Evolutionary conservation across 2,888 invertebrate species (phyloP), one percentile per base, ranked within the genome.

Genomic region (Anoncus sp.): DNA sequence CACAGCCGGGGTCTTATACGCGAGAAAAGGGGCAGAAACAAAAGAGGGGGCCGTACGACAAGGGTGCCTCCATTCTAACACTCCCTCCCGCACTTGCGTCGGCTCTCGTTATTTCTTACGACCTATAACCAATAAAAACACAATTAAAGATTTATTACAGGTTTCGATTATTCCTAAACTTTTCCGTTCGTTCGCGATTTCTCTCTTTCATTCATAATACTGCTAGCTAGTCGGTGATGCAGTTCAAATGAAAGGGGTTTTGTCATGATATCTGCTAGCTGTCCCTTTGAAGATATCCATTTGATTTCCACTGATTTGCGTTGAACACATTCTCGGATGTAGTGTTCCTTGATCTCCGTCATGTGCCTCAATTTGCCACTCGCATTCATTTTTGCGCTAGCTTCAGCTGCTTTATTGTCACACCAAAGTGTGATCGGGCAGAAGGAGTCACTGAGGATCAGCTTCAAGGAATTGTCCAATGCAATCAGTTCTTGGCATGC

Each of bases 331-430:
- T 79, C 77, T 67, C 70, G 59, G 7, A 79, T 67, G 66, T 80
- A 74, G 24, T 79, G 69, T 53, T 74, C 75, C 18, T 59, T 59
- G 0, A 77, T 45, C 22, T 82, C 79, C 10, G 38, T 57, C 63
- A 77, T 75, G 45, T 80, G 75, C 43, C 76, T 53, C 3, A 82
- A 40, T 35, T 57, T 75, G 51, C 49, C 73, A 5, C 80, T 71
- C 10, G 70, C 79, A 72, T n/a, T 67, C 31, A 24, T 60, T 16
- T 75, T 38, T 9, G 60, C 67, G 22, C 60, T 62, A 9, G 75
- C 74, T 45, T 45, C 65, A 38, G 84, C n/a, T n/a, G n/a, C n/a
- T n/a, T n/a, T n/a, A n/a, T 84, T 83, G 38, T 84, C 79, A 38
- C 81, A 83, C 77, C 81, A 83, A 9, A 83, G 20, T 31, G 43